phyloP scores from a whole-genome alignment of 92 coral and sea anemone species.

The Porites cylindrica region DNA sequence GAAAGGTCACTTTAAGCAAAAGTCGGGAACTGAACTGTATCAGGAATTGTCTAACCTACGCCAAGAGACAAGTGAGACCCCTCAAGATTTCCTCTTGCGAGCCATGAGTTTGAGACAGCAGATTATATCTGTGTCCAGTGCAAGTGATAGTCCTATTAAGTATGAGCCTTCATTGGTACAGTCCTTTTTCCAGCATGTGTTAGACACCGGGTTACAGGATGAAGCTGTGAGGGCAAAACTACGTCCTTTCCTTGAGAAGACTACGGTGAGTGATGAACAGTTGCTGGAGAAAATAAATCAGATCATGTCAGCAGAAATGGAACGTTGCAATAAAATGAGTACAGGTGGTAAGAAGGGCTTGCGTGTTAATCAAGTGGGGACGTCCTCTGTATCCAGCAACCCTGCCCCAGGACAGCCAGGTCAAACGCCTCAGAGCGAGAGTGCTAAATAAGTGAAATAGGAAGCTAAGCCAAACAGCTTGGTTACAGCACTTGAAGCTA shows the following conservation, averaged over 20 bases:
- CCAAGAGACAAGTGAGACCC: conserved; percentile 59
- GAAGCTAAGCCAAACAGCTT: too few relatives aligned
- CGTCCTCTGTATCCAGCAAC: neutral
- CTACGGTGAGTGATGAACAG: conserved; percentile 25
- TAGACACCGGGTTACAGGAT: conserved; percentile 58
- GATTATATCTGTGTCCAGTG: conserved; percentile 59
- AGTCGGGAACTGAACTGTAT: conserved; percentile 63
- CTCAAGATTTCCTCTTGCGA: conserved; percentile 70
- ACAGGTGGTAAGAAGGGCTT: neutral
- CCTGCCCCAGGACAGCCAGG: too few relatives aligned
- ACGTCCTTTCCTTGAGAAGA: conserved; percentile 1
- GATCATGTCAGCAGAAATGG: conserved; percentile 35
- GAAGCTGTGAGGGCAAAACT: conserved; percentile 8
- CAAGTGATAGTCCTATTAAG: conserved; percentile 52
- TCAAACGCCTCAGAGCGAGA: too few relatives aligned
- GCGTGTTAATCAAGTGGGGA: conserved; percentile 3
- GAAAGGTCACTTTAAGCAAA: conserved; percentile 65
- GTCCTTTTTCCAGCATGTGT: conserved; percentile 59
- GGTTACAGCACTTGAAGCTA: too few relatives aligned
- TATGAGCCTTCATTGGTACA: conserved; percentile 60
- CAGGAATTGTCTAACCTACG: neutral
- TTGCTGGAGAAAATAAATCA: conserved; percentile 34
- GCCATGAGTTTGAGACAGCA: conserved; percentile 63
- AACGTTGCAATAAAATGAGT: conserved; percentile 41
- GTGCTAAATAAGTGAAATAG: too few relatives aligned